These are phyloP conservation scores for Presbytis comata DNA, from an alignment of 2,797 vertebrate genomes.

Conservation along the genomic window DNA sequence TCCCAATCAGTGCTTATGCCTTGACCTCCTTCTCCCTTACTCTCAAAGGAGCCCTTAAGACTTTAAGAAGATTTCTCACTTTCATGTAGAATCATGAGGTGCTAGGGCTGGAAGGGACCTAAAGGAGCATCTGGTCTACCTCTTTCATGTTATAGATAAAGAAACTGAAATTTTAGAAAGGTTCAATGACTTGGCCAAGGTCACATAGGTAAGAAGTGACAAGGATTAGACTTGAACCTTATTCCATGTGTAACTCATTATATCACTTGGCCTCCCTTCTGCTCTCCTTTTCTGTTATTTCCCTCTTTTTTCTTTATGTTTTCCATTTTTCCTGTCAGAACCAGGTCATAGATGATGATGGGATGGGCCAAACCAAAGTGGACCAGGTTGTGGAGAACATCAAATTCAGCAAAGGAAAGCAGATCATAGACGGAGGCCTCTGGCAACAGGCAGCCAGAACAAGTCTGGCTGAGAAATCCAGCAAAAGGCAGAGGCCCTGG, in stretches of 20 bases:
- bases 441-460: background rate
- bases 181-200: background rate
- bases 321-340: background rate
- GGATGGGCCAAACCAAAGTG: background rate
- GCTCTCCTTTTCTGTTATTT: background rate
- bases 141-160: background rate
- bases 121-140: background rate
- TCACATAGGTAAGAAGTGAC: background rate
- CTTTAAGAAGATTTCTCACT: background rate
- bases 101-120: background rate
- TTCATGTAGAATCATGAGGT: background rate
- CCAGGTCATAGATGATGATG: background rate
- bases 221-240: background rate
- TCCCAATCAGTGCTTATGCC: background rate
- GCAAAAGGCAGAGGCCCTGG: background rate
- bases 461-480: background rate
- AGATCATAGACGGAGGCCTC: background rate
- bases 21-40: background rate
- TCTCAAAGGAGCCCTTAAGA: background rate
- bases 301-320: background rate
- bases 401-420: background rate
- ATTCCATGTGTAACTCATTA: background rate
- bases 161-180: background rate
- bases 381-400: background rate
- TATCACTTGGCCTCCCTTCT: background rate